These are phyloP conservation scores for Pavo muticus DNA, from an alignment of 2,113 vertebrate genomes.

Conservation along the genomic window DNA sequence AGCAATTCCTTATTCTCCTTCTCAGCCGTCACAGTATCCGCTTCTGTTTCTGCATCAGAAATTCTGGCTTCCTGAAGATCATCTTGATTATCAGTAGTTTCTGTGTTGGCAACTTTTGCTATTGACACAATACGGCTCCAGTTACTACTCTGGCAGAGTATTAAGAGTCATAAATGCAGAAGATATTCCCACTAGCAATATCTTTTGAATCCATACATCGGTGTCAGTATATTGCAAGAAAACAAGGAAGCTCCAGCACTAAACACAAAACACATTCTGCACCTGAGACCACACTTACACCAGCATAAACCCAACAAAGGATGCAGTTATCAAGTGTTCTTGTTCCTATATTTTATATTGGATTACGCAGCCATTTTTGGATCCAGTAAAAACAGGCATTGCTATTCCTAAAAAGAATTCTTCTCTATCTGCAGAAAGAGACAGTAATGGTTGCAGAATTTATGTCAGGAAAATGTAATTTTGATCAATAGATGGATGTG, in stretches of 20 bases:
- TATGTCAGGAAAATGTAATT: background rate
- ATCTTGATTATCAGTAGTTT: conserved; percentile 21
- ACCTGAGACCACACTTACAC: background rate
- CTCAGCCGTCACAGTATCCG: conserved; percentile 72
- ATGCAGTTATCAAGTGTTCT: background rate
- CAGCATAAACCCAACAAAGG: background rate
- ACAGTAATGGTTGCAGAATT: background rate
- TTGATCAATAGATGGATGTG: background rate
- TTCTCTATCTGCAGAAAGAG: background rate
- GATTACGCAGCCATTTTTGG: background rate
- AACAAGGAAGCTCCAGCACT: background rate
- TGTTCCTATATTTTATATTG: background rate
- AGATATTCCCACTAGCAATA: background rate
- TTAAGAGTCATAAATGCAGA: background rate
- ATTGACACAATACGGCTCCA: conserved; percentile 18
- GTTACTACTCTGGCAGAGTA: background rate
- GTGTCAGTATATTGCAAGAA: background rate
- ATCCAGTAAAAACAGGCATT: background rate
- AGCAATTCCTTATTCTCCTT: conserved; percentile 86
- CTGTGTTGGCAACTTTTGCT: conserved; percentile 64
- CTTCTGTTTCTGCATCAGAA: conserved; percentile 74
- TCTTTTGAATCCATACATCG: background rate
- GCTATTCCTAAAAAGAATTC: background rate
- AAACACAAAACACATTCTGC: background rate
- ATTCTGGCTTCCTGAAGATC: conserved; percentile 31